Evolutionary conservation across 2,113 vertebrate species (phyloP).

Genomic region (human (Homo sapiens)): DNA sequence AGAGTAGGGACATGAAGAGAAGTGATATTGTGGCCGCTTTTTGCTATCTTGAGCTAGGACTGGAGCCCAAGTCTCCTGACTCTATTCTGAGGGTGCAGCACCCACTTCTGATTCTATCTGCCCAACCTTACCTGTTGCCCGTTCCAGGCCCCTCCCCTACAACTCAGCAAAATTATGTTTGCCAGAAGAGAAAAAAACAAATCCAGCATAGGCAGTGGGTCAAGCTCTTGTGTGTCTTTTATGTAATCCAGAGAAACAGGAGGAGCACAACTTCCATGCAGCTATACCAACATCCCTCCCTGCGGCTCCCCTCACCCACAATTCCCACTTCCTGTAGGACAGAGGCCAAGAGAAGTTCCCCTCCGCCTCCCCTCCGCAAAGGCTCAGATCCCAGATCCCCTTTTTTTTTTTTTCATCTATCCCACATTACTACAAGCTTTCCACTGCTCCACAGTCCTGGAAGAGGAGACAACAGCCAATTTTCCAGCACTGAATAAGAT

Average conservation of each 20-base stretch:
- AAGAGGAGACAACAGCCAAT: not conserved
- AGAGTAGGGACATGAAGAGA: not conserved
- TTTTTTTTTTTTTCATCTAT: not conserved
- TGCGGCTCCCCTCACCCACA: not conserved
- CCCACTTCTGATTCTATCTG: not conserved
- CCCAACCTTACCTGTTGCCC: not conserved
- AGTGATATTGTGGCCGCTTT: not conserved
- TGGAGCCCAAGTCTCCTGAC: not conserved
- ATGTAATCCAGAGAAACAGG: not conserved
- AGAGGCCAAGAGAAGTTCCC: not conserved
- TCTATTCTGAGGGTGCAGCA: not conserved
- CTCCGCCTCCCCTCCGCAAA: not conserved
- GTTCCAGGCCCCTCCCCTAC: not conserved
- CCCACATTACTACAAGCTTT: not conserved
- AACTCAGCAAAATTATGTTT: not conserved
- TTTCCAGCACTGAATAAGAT: constrained; percentile 38
- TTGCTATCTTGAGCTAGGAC: not conserved
- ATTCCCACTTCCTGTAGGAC: not conserved
- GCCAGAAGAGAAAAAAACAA: not conserved
- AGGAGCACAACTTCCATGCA: not conserved
- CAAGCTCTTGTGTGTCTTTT: not conserved
- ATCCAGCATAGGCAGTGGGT: not conserved
- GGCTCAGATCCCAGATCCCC: not conserved
- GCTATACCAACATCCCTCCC: not conserved
- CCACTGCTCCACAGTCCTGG: not conserved